Evolutionary conservation across 2,888 invertebrate genomes (phyloP), one percentile per base, ranked within the genome.

Genomic region (Gastrophysa polygoni): DNA sequence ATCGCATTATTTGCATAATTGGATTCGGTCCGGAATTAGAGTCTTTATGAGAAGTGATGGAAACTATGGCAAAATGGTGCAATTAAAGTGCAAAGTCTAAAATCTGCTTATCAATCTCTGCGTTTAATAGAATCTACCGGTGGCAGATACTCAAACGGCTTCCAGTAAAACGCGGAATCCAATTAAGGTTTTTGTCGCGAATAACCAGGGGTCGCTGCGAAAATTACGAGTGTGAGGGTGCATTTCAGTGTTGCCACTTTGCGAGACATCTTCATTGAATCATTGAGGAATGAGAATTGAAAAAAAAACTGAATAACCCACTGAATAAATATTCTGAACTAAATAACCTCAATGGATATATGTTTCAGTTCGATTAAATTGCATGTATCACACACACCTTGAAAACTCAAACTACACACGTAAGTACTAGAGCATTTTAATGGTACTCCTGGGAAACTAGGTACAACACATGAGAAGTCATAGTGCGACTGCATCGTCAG

Each of bases 121-220:
- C 60, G 52, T 64, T 60, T 67, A 67, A 67, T 67, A 64, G 64
- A 67, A 67, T 64, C 59, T 56, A 62, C 64, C 62, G 59, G 46
- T 48, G 20, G 14, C 38, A 34, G 61, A 55, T 59, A 63, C 61
- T 65, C 63, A 61, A 68, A 67, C 64, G 67, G 68, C 61, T 67
- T 66, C 60, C 68, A 71, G 67, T 73, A 75, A n/a, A n/a, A 71
- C 72, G 72, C 70, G 69, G 71, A 75, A 75, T 74, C 72, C 75
- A 75, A 74, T 75, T 74, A 75, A 73, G 73, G 72, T 73, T 72
- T 38, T 73, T 73, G 73, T 70, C 70, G 69, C 68, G 70, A 68
- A 69, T 69, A 66, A 70, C 68, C 66, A 65, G 57, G 69, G 67
- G 69, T 57, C 59, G 67, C 57, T 43, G 38, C 38, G 3, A 38